Base-by-base conservation (phyloP, 2,888 invertebrate species). In the Leptopilina drosophilae region DNA sequence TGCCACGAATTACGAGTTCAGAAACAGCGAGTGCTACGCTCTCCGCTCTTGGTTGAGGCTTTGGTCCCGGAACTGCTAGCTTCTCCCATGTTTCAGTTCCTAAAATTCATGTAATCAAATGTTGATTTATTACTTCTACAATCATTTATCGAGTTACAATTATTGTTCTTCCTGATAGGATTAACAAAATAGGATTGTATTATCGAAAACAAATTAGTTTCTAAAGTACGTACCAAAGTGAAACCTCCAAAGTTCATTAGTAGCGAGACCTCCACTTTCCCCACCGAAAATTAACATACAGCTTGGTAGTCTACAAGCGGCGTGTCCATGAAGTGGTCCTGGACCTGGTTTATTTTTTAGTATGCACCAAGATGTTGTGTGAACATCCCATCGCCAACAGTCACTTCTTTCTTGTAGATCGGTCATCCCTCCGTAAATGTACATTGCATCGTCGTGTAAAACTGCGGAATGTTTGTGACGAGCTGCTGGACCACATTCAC, bases 381-480 rank as follows among this genome's bases (percentile, higher is more conserved):
- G 87, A 7, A 88, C 95, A 91, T 96, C 95, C 94, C 95, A 97
- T 88, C 94, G 93, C 97, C 97, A 97, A 81, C 97, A 94, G 91
- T 97, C 97, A 79, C 93, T 93, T 87, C 95, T 94, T 86, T 95
- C 96, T 84, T 95, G 95, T 80, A 98, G 94, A 93, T 97, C 97
- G 82, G 95, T 95, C 95, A 96, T 96, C 0, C 98, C 98, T 20
- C 96, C 98, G 92, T 96, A 97, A 88, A 98, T 94, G 95, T 96
- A 97, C 94, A 98, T 96, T 4, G 95, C 94, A 84, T 94, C 94
- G 86, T 94, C 95, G 91, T 96, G 95, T 82, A 97, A 93, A 67
- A 96, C 95, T 3, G 96, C 96, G 0, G 96, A 96, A 93, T 98
- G 98, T 87, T 96, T 96, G 93, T 97, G 97, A 12, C 97, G 94